phyloP scores from a whole-genome alignment of 2,113 vertebrate genomes.

The Zeus faber region DNA sequence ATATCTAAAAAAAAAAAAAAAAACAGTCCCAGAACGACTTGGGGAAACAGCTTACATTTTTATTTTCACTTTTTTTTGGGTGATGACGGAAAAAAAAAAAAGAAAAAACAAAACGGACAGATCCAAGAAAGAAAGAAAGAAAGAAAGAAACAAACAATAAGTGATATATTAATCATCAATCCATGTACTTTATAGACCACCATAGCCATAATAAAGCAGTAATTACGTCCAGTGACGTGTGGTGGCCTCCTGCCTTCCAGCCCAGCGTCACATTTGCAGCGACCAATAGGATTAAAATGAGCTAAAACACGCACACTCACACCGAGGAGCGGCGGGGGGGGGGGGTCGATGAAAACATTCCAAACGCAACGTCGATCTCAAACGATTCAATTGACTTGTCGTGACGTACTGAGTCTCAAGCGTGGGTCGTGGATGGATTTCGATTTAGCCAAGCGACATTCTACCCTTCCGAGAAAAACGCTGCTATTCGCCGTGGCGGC shows the following conservation, averaged over 20 bases:
- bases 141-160: too few relatives aligned
- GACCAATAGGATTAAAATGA: slow-evolving; percentile 75
- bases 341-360: not conserved
- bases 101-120: too few relatives aligned
- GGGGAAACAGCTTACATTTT: too few relatives aligned
- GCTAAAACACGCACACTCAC: slow-evolving; percentile 38
- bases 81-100: too few relatives aligned
- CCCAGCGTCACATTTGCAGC: slow-evolving; percentile 60
- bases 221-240: slow-evolving; percentile 14
- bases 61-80: too few relatives aligned
- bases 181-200: slow-evolving; percentile 35
- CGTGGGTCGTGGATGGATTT: rapidly evolving
- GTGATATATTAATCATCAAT: too few relatives aligned
- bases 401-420: not conserved
- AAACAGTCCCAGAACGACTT: too few relatives aligned
- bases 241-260: not conserved
- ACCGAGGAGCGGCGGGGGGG: slow-evolving; percentile 4
- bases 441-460: rapidly evolving
- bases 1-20: too few relatives aligned
- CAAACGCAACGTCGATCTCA: not conserved
- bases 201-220: slow-evolving; percentile 10
- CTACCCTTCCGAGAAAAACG: too few relatives aligned
- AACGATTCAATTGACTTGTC: not conserved
- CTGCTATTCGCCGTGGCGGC: not conserved
- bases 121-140: too few relatives aligned